phyloP scores from a whole-genome alignment of 2,888 invertebrate species.

The Priocnemis perturbator region DNA sequence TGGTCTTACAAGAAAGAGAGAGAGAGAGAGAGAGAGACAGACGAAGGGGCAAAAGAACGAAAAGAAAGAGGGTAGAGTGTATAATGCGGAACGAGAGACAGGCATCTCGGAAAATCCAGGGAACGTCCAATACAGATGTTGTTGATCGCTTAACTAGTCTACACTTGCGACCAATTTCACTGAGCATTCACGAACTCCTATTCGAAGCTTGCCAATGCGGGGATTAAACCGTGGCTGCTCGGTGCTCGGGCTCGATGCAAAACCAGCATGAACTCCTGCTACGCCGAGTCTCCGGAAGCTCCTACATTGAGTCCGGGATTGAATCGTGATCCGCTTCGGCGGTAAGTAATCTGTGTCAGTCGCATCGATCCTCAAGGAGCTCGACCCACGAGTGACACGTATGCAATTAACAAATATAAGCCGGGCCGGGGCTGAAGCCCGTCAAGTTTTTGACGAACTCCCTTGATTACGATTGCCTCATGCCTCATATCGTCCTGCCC shows the following conservation, averaged over 20 bases:
- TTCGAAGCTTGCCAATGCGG: constrained; percentile 44
- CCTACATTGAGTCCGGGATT: constrained; percentile 24
- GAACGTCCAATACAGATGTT: constrained; percentile 28
- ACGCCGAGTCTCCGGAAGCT: not conserved
- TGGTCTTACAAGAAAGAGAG: not conserved
- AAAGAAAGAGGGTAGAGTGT: constrained; percentile 10
- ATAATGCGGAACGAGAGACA: not conserved
- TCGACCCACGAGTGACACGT: not conserved
- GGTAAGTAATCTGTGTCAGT: constrained; percentile 39
- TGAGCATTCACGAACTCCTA: constrained; percentile 35
- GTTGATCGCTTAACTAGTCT: constrained; percentile 39
- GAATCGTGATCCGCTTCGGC: constrained; percentile 37
- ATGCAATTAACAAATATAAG: no score
- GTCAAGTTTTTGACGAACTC: no score
- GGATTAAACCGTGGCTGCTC: constrained; percentile 45
- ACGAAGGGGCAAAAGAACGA: not conserved
- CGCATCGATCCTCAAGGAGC: constrained; percentile 32
- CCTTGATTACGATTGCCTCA: no score
- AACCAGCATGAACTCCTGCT: constrained; percentile 25
- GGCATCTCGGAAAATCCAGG: constrained; percentile 27
- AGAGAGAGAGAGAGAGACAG: not conserved
- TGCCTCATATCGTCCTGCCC: no score
- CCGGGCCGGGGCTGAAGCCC: no score
- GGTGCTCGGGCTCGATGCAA: constrained; percentile 23
- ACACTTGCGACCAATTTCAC: constrained; percentile 48